Base-by-base conservation (phyloP, 2,888 invertebrate genomes). In the Rhagium mordax region DNA sequence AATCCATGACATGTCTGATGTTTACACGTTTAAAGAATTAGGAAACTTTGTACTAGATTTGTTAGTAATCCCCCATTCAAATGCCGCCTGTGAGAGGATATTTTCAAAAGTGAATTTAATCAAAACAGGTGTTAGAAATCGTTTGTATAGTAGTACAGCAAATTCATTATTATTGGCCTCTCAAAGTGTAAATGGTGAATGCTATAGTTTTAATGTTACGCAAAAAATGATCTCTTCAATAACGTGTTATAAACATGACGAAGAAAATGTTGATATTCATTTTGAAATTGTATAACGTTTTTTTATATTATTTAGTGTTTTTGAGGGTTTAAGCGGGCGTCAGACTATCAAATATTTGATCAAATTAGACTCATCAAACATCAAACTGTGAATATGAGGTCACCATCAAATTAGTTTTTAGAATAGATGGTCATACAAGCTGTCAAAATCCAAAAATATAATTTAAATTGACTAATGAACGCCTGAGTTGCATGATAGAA, bases 211-310 rank as follows among this genome's bases (percentile, higher is more conserved):
- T 59, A 57, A 68, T 57, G 59, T 47, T 15, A 68, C 68, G 15
- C 16, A 68, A 15, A 20, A 68, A 29, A 68, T 68, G 57, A 47
- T 68, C 15, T 59, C 10, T 57, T 68, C 49, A 48, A 59, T 68
- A 59, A 48, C 68, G 0, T 27, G 24, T n/a, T 68, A 59, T 68
- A 68, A 68, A 47, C 59, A 68, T 15, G 24, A 27, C n/a, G 27
- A 68, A 47, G 68, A 59, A 68, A 66, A 55, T 66, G 55, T 66
- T 66, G 41, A 68, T 57, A 67, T 67, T 57, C 20, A 67, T 57
- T 67, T 67, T 57, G 57, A 67, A 51, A 29, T 18, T 3, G 41
- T 10, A 41, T 67, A 47, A 67, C 21, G 16, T 66, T 53, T 66
- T 57, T 53, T 13, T 29, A 21, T 55, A 57, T 57, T 67, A 41